These are phyloP conservation scores for Ditula angustiorana DNA, from an alignment of 2,888 invertebrate species.

Conservation along the genomic window DNA sequence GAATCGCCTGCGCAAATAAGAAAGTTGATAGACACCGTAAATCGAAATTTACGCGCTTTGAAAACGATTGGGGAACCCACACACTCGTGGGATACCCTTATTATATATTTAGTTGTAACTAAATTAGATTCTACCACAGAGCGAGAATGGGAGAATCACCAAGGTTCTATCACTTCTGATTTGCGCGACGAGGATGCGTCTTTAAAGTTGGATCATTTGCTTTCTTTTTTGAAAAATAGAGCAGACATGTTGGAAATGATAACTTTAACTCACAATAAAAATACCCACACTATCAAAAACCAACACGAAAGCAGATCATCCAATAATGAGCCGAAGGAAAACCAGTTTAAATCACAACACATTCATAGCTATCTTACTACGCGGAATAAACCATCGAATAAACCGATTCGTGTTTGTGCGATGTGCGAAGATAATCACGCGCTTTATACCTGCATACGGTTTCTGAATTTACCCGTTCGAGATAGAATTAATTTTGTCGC, in stretches of 20 bases:
- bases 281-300: no score
- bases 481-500: not conserved
- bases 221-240: not conserved
- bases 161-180: no score
- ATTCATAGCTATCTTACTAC: not conserved
- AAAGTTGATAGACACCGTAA: slow-evolving; percentile 4
- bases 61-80: slow-evolving; percentile 11
- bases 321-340: no score
- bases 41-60: slow-evolving; percentile 26
- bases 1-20: slow-evolving; percentile 12
- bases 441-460: not conserved
- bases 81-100: slow-evolving; percentile 15
- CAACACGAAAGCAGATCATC: no score
- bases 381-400: not conserved
- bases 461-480: not conserved
- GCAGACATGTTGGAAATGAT: not conserved
- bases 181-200: not conserved
- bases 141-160: no score
- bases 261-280: not conserved
- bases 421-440: no score
- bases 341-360: not conserved
- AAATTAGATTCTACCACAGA: no score
- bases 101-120: no score
- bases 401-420: not conserved
- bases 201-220: not conserved